These are phyloP conservation scores for Diacarnus erythraeanus DNA, from an alignment of 37 sponge, comb jelly and placozoan species.

Conservation along the genomic window DNA sequence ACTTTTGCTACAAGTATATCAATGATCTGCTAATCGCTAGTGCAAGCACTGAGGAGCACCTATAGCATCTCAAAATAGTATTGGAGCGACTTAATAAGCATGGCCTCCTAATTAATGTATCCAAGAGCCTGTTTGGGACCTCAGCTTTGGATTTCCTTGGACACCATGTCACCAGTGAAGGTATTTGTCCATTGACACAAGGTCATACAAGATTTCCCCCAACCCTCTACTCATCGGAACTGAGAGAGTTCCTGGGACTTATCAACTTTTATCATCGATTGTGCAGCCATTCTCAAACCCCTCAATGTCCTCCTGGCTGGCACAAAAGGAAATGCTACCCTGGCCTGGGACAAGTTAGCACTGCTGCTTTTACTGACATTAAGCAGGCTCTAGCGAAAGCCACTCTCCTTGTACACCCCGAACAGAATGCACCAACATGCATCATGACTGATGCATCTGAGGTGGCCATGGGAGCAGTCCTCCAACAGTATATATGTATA, in stretches of 20 bases:
- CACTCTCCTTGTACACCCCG: slow-evolving; percentile 46
- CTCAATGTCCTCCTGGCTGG: slow-evolving; percentile 21
- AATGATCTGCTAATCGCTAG: slow-evolving; percentile 57
- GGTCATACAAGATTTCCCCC: slow-evolving; percentile 55
- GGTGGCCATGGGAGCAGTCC: slow-evolving; percentile 45
- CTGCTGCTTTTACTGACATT: slow-evolving; percentile 34
- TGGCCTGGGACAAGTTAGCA: slow-evolving; percentile 26
- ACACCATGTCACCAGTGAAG: slow-evolving; percentile 29
- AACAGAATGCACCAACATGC: slow-evolving; percentile 41
- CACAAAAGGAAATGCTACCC: background rate
- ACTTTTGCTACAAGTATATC: slow-evolving; percentile 41
- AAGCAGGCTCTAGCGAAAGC: slow-evolving; percentile 51
- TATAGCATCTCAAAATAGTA: slow-evolving; percentile 27
- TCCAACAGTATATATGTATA: slow-evolving; percentile 58
- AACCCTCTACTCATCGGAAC: slow-evolving; percentile 37
- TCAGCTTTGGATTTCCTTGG: slow-evolving; percentile 41
- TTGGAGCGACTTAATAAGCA: slow-evolving; percentile 39
- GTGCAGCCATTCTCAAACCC: slow-evolving; percentile 36
- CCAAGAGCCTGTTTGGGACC: slow-evolving; percentile 42
- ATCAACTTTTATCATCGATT: slow-evolving; percentile 66
- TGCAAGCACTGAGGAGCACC: slow-evolving; percentile 41
- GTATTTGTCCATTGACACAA: slow-evolving; percentile 41
- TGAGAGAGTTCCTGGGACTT: slow-evolving; percentile 51
- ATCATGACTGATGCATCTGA: slow-evolving; percentile 68
- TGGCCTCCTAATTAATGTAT: slow-evolving; percentile 44